These are phyloP conservation scores for Scaptomyza montana DNA, from an alignment of 1,140 invertebrate species.

Conservation along the genomic window DNA sequence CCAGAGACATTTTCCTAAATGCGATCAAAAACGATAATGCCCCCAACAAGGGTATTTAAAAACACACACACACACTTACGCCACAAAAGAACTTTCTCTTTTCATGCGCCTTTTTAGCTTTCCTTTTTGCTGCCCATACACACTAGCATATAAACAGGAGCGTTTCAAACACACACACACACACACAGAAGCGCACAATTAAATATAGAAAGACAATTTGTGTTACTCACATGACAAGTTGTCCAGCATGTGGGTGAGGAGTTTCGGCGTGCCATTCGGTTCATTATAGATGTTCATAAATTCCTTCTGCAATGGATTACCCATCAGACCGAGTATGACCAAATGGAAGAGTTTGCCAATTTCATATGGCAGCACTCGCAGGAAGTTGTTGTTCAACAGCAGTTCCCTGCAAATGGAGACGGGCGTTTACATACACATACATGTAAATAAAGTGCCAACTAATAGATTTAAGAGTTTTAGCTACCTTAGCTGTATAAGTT, in stretches of 20 bases:
- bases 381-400: conserved; percentile 95
- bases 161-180: conserved; percentile 12
- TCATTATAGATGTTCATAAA: conserved; percentile 96
- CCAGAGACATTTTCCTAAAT: not conserved
- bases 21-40: too few species aligned
- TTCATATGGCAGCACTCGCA: conserved; percentile 97
- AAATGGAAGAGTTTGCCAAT: conserved; percentile 99
- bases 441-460: not conserved
- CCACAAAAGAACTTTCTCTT: conserved; percentile 68
- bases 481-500: conserved; percentile 95
- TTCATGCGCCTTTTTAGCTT: conserved; percentile 70
- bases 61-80: conserved; percentile 1
- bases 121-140: conserved; percentile 63
- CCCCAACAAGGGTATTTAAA: conserved; percentile 7
- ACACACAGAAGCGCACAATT: not conserved
- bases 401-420: conserved; percentile 90
- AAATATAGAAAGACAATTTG: conserved; percentile 24
- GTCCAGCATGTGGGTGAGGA: conserved; percentile 96
- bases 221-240: conserved; percentile 93
- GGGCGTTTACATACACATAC: not conserved
- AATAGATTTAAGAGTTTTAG: not conserved
- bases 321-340: conserved; percentile 93
- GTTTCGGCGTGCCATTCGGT: conserved; percentile 95
- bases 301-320: conserved; percentile 97
- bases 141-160: conserved; percentile 51